Base-by-base conservation (phyloP, 2,888 invertebrate genomes). In the Tipula lateralis region DNA sequence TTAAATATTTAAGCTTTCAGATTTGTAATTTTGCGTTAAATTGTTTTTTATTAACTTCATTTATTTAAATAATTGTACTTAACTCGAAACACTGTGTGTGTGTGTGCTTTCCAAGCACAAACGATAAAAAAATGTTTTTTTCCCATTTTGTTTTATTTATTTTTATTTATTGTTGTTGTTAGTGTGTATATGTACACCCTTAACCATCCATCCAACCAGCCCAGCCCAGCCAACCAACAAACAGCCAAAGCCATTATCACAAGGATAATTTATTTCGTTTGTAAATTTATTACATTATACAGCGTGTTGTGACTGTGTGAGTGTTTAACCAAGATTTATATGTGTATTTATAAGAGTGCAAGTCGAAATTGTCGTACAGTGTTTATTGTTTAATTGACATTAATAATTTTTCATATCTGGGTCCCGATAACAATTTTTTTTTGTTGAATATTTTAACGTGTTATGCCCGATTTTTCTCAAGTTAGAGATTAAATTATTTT, bases 1-100 rank as follows among this genome's bases (percentile, higher is more conserved):
- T 66, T 66, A 66, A 66, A 66, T 24, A 66, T 66, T 66, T 66
- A 66, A 66, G 66, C 66, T 66, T 66, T 66, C 66, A 66, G 66
- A 66, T 66, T 66, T 66, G 66, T 66, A 66, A 66, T 66, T 66
- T 66, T 24, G 66, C 66, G 66, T 66, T 66, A 66, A 66, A 66
- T 66, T 66, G 66, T 66, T 66, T 66, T 66, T 66, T 66, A 66
- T 66, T 66, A 66, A 66, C 24, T 66, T 66, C 66, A 66, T 66
- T 66, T 66, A 66, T 66, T 66, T 66, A 66, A 66, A 66, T 66
- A 66, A 66, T 66, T 66, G 66, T 66, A 66, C 66, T 24, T 66
- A 66, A 24, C 24, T 66, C 19, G 44, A 44, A n/a, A 44, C 44
- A 66, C 66, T 66, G 12, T 16, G 16, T 50, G 16, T 39, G 44